phyloP scores from a whole-genome alignment of 1,140 invertebrate species.

The Notospermus geniculatus region DNA sequence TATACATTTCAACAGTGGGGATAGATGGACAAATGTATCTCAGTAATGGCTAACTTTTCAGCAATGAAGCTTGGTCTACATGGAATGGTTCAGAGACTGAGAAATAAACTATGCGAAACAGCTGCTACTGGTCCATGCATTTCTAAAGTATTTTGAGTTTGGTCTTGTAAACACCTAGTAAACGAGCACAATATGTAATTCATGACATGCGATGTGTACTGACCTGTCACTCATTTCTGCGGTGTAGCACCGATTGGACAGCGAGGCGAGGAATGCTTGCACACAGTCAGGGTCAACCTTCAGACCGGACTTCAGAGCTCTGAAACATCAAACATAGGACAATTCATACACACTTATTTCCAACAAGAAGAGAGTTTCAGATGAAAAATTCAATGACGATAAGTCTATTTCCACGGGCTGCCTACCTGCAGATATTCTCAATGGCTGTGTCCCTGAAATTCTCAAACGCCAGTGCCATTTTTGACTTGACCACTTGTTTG shows the following conservation, averaged over 20 bases:
- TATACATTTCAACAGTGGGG: too few relatives aligned
- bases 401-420: conserved; percentile 27
- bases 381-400: neutral
- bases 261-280: conserved; percentile 86
- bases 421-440: conserved; percentile 83
- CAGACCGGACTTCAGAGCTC: conserved; percentile 83
- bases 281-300: conserved; percentile 86
- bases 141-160: too few relatives aligned
- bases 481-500: conserved; percentile 26
- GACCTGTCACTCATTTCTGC: conserved; percentile 60
- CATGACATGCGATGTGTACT: conserved; percentile 8
- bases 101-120: too few relatives aligned
- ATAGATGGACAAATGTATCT: too few relatives aligned
- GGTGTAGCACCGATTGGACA: conserved; percentile 87
- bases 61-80: too few relatives aligned
- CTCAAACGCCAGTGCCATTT: conserved; percentile 69
- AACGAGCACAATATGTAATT: too few relatives aligned
- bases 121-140: too few relatives aligned
- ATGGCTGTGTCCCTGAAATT: conserved; percentile 88
- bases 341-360: neutral
- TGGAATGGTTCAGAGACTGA: too few relatives aligned
- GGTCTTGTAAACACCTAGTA: too few relatives aligned
- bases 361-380: neutral
- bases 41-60: too few relatives aligned
- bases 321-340: conserved; percentile 30